These are phyloP conservation scores for Epinephelus fuscoguttatus DNA, from an alignment of 2,113 vertebrate species.

Conservation along the genomic window DNA sequence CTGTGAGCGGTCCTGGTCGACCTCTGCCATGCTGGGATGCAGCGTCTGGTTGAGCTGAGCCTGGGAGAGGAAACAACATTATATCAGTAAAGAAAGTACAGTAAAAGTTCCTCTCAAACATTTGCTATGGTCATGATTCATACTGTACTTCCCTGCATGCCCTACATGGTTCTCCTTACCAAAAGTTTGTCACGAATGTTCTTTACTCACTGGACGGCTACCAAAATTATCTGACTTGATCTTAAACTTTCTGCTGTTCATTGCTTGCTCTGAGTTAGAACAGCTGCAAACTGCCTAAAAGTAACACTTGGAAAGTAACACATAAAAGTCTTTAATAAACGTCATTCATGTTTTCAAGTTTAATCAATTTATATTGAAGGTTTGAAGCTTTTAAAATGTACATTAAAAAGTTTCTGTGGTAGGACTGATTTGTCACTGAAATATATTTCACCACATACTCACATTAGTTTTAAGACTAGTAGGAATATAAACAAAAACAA, in stretches of 20 bases:
- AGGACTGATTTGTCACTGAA: too few species aligned
- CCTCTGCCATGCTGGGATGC: constrained; percentile 46
- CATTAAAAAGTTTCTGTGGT: too few species aligned
- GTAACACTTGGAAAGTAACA: neutral
- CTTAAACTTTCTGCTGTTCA: neutral
- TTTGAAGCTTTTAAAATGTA: neutral
- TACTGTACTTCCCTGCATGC: neutral
- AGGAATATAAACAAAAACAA: neutral
- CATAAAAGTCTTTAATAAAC: neutral
- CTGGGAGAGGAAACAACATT: neutral
- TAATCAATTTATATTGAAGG: neutral
- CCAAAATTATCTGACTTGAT: neutral
- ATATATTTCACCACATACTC: too few species aligned
- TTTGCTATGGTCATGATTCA: neutral
- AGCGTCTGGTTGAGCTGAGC: constrained; percentile 50
- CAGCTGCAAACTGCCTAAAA: neutral
- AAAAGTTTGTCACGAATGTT: neutral
- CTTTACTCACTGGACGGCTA: neutral
- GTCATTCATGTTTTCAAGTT: neutral
- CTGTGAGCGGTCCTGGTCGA: constrained; percentile 87
- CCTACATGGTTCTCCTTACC: neutral
- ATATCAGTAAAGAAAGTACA: constrained; percentile 9
- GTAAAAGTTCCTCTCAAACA: constrained; percentile 1
- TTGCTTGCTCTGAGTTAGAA: neutral
- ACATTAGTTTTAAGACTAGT: too few species aligned